Evolutionary conservation across 2,888 invertebrate species (phyloP).

Genomic region (Meiosimyza decipiens): DNA sequence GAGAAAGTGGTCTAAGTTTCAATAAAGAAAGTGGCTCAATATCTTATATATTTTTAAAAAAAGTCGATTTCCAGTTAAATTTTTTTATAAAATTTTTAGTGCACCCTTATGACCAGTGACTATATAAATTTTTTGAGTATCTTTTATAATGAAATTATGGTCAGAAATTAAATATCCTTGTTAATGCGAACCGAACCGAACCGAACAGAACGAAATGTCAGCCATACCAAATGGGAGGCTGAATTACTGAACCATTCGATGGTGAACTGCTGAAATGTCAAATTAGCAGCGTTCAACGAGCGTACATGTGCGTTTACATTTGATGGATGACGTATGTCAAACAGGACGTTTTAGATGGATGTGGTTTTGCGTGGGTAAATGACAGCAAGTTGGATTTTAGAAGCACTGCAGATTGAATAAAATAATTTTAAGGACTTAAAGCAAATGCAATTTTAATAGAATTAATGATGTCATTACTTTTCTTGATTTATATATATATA

Average conservation of each 20-base stretch:
- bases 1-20: too few relatives aligned
- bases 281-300: conserved; percentile 15
- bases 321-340: conserved; percentile 26
- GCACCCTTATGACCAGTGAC: neutral
- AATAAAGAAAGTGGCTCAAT: too few relatives aligned
- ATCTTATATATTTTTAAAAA: too few relatives aligned
- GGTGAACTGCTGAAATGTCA: conserved; percentile 21
- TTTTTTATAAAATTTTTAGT: neutral
- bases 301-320: neutral
- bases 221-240: conserved; percentile 2
- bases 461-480: too few relatives aligned
- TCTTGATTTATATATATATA: too few relatives aligned
- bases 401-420: too few relatives aligned
- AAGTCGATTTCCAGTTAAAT: too few relatives aligned
- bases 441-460: too few relatives aligned
- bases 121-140: conserved; percentile 23
- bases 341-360: conserved; percentile 25
- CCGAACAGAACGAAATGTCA: neutral
- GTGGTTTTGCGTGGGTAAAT: conserved; percentile 16
- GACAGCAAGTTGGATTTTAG: neutral
- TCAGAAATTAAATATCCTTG: conserved; percentile 41
- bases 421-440: too few relatives aligned
- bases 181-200: conserved; percentile 32
- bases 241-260: neutral
- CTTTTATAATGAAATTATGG: conserved; percentile 39